Percentiles rank a stretch among this genome's conserved stretches.
These are phyloP conservation scores for Pangasius macronema DNA, from an alignment of 2,797 vertebrate genomes.

Conservation along the genomic window DNA sequence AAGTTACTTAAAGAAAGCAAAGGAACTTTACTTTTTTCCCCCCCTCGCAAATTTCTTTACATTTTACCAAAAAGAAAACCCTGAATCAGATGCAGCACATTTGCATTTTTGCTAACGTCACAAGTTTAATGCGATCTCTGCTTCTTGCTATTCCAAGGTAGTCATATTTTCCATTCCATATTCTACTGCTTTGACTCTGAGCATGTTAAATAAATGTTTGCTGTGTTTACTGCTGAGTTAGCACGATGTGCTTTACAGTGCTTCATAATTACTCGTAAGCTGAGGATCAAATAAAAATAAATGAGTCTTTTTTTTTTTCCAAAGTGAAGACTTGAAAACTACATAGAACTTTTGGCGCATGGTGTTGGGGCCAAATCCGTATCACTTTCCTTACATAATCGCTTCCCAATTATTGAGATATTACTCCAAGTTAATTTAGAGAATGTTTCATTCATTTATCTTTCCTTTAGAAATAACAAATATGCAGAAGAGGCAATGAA, in stretches of 20 bases:
- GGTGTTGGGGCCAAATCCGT: slow-evolving; percentile 36
- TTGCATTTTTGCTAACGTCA: slow-evolving; percentile 68
- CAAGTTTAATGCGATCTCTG: slow-evolving; percentile 55
- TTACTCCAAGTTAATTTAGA: neutral
- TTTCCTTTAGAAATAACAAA: neutral
- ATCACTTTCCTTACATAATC: neutral
- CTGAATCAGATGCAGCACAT: slow-evolving; percentile 51
- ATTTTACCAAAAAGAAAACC: slow-evolving; percentile 38
- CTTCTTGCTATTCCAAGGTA: slow-evolving; percentile 40
- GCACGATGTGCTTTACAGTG: slow-evolving; percentile 59
- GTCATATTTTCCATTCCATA: slow-evolving; percentile 33
- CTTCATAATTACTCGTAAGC: slow-evolving; percentile 72
- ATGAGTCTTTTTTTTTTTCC: slow-evolving; percentile 54
- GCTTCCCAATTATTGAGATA: slow-evolving; percentile 10
- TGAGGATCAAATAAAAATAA: slow-evolving; percentile 70
- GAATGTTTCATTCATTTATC: neutral
- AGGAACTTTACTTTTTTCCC: slow-evolving; percentile 28
- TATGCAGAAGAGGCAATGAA: neutral
- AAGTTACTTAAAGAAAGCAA: slow-evolving; percentile 52
- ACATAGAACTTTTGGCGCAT: slow-evolving; percentile 44
- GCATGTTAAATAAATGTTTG: slow-evolving; percentile 69
- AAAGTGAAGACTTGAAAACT: slow-evolving; percentile 5
- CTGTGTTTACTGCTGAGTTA: slow-evolving; percentile 62
- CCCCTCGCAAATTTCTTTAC: slow-evolving; percentile 24
- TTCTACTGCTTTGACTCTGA: slow-evolving; percentile 51